A percentile compares a stretch with the other conserved stretches of the same genome.
Conservation (phyloP, 2,888 invertebrate species). For the Pycnomerus fuliginosus region DNA sequence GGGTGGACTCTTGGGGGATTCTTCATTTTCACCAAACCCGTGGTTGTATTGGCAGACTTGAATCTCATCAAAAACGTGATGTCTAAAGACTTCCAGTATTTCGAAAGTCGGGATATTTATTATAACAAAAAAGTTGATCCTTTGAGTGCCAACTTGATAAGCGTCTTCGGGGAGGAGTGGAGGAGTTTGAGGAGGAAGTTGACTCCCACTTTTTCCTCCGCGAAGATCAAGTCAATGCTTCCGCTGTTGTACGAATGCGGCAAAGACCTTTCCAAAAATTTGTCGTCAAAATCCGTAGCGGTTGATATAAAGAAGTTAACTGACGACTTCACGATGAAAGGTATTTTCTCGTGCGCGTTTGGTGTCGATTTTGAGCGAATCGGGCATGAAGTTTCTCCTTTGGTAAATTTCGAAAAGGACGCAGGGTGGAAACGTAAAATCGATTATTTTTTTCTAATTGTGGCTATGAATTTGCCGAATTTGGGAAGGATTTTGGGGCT, state of each 20-base stretch:
- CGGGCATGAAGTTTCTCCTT: slow-evolving; percentile 54
- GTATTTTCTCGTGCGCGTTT: slow-evolving; percentile 61
- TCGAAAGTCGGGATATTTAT: background rate
- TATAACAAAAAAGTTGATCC: slow-evolving; percentile 2
- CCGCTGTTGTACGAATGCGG: slow-evolving; percentile 54
- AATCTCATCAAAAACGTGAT: background rate
- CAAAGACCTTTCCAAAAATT: background rate
- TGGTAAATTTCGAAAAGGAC: slow-evolving; percentile 38
- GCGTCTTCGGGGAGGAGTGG: slow-evolving; percentile 14
- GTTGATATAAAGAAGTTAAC: slow-evolving; percentile 52
- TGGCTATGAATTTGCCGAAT: slow-evolving; percentile 1
- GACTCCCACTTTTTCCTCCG: slow-evolving; percentile 63
- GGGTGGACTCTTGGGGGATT: background rate
- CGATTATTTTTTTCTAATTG: slow-evolving; percentile 34
- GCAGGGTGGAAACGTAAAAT: too few relatives aligned
- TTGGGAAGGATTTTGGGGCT: background rate
- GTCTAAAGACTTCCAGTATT: slow-evolving; percentile 3
- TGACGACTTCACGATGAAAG: slow-evolving; percentile 60
- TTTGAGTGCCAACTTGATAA: too few relatives aligned
- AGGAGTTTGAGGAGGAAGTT: slow-evolving; percentile 37
- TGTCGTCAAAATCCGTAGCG: background rate
- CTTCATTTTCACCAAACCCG: background rate
- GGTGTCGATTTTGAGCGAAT: slow-evolving; percentile 59
- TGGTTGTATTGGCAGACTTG: background rate
- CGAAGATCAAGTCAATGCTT: slow-evolving; percentile 64